Conservation (phyloP, 1,140 invertebrate genomes). For the Diabrotica virgifera region DNA sequence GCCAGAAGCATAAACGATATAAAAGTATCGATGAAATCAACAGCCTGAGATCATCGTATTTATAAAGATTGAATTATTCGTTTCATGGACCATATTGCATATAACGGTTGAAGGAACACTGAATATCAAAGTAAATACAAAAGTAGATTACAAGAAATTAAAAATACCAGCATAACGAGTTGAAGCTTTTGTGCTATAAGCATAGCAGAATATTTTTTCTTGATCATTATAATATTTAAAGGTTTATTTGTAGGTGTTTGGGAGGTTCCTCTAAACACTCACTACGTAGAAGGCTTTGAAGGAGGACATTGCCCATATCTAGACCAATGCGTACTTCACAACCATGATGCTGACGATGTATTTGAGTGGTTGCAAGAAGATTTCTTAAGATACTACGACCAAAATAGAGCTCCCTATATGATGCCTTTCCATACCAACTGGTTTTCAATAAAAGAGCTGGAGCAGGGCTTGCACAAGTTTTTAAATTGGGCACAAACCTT, state of each 20-base stretch:
- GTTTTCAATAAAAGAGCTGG: slow-evolving; percentile 87
- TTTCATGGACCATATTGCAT: no score
- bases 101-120: no score
- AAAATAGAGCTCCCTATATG: slow-evolving; percentile 88
- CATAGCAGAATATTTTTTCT: no score
- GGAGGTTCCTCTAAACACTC: slow-evolving; percentile 91
- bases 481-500: slow-evolving; percentile 74
- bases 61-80: no score
- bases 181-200: no score
- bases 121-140: no score
- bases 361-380: slow-evolving; percentile 90
- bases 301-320: slow-evolving; percentile 90
- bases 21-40: no score
- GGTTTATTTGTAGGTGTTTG: slow-evolving; percentile 66
- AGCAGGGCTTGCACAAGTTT: slow-evolving; percentile 82
- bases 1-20: no score
- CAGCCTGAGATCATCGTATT: no score
- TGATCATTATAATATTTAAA: no score
- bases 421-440: slow-evolving; percentile 94
- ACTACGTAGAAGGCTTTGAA: slow-evolving; percentile 84
- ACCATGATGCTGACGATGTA: slow-evolving; percentile 81
- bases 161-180: no score
- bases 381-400: slow-evolving; percentile 80
- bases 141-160: no score
- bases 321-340: slow-evolving; percentile 90